These are phyloP conservation scores for Spinus olivaceus DNA, from an alignment of 2,797 vertebrate genomes.

Conservation along the genomic window DNA sequence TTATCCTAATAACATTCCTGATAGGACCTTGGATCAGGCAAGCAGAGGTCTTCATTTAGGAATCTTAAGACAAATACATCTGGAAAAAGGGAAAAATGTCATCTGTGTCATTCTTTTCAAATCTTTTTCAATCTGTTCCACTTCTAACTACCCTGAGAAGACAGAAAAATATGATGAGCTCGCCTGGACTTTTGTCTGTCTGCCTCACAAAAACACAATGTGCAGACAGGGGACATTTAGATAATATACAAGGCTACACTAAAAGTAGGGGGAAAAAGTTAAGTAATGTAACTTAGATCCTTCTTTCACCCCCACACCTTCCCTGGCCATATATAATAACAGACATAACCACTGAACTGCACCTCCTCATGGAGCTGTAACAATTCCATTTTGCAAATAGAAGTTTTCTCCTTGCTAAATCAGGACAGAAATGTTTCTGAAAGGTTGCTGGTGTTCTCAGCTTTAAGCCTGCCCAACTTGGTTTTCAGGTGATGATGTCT, in stretches of 20 bases:
- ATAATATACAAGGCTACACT: not conserved
- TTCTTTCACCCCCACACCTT: not conserved
- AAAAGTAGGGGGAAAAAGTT: not conserved
- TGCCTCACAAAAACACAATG: not conserved
- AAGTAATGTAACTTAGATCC: not conserved
- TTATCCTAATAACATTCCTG: not conserved
- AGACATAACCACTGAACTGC: not conserved
- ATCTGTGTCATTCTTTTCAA: not conserved
- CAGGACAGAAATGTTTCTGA: not conserved
- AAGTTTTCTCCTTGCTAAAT: not conserved
- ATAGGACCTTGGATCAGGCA: not conserved
- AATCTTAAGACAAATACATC: not conserved
- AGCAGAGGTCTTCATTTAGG: not conserved
- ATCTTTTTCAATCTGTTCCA: not conserved
- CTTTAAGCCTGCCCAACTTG: not conserved
- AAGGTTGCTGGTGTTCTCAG: not conserved
- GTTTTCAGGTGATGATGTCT: constrained; percentile 85
- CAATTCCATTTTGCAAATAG: not conserved
- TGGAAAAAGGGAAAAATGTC: not conserved
- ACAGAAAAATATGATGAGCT: not conserved
- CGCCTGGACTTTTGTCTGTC: not conserved
- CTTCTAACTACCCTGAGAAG: not conserved
- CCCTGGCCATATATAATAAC: not conserved
- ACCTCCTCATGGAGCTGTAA: not conserved
- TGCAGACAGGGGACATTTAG: not conserved